Base-by-base conservation (phyloP, 2,888 invertebrate genomes). In the Coenonympha glycerion region DNA sequence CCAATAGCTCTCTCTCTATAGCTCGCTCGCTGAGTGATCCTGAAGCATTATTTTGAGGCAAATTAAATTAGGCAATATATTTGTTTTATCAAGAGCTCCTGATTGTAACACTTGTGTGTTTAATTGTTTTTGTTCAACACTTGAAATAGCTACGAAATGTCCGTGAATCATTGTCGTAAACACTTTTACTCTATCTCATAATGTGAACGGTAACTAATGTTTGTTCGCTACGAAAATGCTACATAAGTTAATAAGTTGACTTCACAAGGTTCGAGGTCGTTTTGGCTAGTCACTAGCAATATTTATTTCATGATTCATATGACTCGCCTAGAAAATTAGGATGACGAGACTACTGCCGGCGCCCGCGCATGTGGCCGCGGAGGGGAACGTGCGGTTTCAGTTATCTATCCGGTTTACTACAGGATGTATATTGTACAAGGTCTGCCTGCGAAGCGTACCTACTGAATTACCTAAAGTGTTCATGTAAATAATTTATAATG, bases 221-320 rank as follows among this genome's bases (percentile, higher is more conserved):
- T 55, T 68, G 69, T 66, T 65, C 66, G 71, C 50, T 60, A 55
- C 53, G 56, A 58, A 47, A 52, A 53, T 55, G 52, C 74, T 76
- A 71, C 65, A 56, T 71, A 76, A 74, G 59, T 54, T 54, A 57
- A 59, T 44, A 52, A 58, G 30, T 50, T 55, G 49, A 58, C 56
- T 55, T 53, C 51, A 49, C 59, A 58, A 63, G 67, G 62, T 65
- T 64, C 65, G 68, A 71, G 75, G 71, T 71, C 69, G 59, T 24
- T 54, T 52, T 45, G 47, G 52, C 51, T 52, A 54, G 52, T 59
- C 56, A 52, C 56, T 48, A 47, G 55, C 56, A 64, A 68, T 69
- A 65, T 66, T 64, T 68, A 59, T 57, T 55, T 59, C 67, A 62
- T 76, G 74, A 79, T 65, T 78, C 73, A 77, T 54, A 46, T 44